A percentile compares a stretch with the other conserved stretches of the same genome.
Conservation (phyloP, 2,888 invertebrate genomes). For the Nemotelus pantherinus region DNA sequence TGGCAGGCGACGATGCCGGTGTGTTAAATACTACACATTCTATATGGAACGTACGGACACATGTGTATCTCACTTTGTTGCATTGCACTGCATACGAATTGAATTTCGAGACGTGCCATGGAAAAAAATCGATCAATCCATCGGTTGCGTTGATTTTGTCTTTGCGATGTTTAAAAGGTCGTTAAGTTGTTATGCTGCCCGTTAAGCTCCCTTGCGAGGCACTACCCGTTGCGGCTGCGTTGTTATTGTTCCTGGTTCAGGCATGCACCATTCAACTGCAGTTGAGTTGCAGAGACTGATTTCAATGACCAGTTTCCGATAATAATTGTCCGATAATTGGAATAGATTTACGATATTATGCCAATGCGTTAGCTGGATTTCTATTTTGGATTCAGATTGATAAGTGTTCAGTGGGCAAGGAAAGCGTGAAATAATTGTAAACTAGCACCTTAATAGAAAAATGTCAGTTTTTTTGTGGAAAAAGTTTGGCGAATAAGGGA, state of each 20-base stretch:
- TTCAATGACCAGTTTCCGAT: slow-evolving; percentile 12
- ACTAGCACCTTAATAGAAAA: neutral
- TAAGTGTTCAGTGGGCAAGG: neutral
- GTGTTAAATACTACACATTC: slow-evolving; percentile 4
- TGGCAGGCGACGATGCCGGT: neutral
- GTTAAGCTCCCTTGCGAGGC: neutral
- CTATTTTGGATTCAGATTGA: neutral
- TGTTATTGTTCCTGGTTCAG: neutral
- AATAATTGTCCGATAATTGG: slow-evolving; percentile 38
- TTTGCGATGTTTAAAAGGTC: neutral
- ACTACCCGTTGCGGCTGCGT: neutral
- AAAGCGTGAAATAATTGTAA: neutral
- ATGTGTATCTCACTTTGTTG: neutral
- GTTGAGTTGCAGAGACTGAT: neutral
- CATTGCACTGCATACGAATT: slow-evolving; percentile 14
- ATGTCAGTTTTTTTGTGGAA: neutral
- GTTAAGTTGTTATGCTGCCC: neutral
- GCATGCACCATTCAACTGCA: neutral
- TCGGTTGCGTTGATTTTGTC: neutral
- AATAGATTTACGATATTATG: slow-evolving; percentile 39
- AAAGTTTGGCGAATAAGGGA: no score
- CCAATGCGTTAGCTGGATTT: neutral
- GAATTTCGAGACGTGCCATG: neutral
- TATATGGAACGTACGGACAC: neutral
- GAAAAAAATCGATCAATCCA: neutral